Conservation (phyloP, 2,113 vertebrate genomes). For the Chaetodon auriga region DNA sequence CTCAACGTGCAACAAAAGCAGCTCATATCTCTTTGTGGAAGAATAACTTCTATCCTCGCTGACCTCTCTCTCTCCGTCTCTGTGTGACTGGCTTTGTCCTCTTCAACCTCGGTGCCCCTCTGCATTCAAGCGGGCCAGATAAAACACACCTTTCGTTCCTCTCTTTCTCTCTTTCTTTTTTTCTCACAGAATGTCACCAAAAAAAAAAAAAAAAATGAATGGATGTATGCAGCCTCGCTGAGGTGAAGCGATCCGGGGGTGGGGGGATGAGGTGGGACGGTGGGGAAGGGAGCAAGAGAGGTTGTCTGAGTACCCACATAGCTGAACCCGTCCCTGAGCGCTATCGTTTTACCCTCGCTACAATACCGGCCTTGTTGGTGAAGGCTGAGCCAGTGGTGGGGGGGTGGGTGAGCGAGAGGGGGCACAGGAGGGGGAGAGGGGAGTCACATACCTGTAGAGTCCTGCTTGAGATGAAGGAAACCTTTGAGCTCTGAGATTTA, state of each 20-base stretch:
- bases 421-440: conserved; percentile 2
- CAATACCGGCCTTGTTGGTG: conserved; percentile 82
- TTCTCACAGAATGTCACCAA: conserved; percentile 48
- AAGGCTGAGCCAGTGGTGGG: conserved; percentile 49
- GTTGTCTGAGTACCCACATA: conserved; percentile 80
- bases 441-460: conserved; percentile 77
- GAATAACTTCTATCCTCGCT: conserved; percentile 35
- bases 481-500: conserved; percentile 74
- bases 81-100: conserved; percentile 52
- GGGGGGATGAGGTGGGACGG: conserved; percentile 34
- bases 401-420: background rate
- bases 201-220: conserved; percentile 56
- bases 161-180: conserved; percentile 23
- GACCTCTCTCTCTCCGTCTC: conserved; percentile 22
- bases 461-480: conserved; percentile 77
- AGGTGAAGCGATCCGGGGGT: conserved; percentile 49
- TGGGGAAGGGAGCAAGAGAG: conserved; percentile 40
- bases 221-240: conserved; percentile 63
- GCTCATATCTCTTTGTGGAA: conserved; percentile 29
- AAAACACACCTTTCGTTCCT: conserved; percentile 52
- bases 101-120: conserved; percentile 36
- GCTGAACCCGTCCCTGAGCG: conserved; percentile 75
- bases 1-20: conserved; percentile 7
- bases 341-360: conserved; percentile 81
- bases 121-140: conserved; percentile 29